Base-by-base conservation (phyloP, 2,797 vertebrate genomes). In the Brotula barbata region DNA sequence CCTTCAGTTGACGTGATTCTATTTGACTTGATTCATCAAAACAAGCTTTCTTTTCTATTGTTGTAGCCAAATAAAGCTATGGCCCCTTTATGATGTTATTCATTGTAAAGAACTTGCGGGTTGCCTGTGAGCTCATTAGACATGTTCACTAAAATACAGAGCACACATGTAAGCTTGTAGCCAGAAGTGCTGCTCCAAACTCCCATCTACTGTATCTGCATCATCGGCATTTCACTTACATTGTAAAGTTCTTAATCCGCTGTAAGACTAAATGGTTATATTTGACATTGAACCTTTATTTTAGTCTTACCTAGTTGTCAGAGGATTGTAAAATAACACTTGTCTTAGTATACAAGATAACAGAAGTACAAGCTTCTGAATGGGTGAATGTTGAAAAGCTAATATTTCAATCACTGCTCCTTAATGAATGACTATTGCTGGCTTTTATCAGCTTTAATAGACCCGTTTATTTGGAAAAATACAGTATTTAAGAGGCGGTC, bases 351-450 rank as follows among this genome's bases (percentile, higher is more conserved):
- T 55, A 47, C 62, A 71, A 68, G 72, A 66, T 49, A 5, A 46
- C 25, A 39, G 77, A 64, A 70, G 59, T 42, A 42, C 39, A 53
- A 42, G 8, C 13, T 59, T 77, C 64, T 51, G 46, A 28, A 20
- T 42, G 53, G 64, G 76, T 77, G 43, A 72, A 42, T 63, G 49
- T 66, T 77, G 58, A 68, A 65, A 70, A 62, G 73, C 64, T 80
- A 60, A 76, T 58, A 61, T 46, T 71, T 57, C 71, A 76, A 66
- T 70, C 67, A 60, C 63, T 36, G 15, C 39, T 70, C 44, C 51
- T 54, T 46, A 71, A 8, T 0, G 58, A 73, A 65, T 48, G 46
- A 63, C 52, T 64, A 63, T 68, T 71, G 58, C 78, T 54, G 53
- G 68, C 55, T 19, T 36, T 6, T 22, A 21, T 17, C 5, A 28